Conservation (phyloP, 2,113 vertebrate genomes). For the Tachysurus vachellii region DNA sequence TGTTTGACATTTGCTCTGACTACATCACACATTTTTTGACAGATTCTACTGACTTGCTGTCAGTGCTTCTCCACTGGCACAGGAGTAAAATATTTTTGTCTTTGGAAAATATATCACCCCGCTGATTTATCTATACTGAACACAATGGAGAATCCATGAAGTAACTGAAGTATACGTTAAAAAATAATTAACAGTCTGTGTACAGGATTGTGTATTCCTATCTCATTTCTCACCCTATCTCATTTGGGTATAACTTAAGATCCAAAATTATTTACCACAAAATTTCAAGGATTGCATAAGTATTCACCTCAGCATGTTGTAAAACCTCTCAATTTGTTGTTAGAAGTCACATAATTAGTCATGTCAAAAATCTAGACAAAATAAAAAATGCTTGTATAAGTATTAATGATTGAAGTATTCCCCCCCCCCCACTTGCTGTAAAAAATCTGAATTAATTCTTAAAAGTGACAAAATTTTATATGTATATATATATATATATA, state of each 20-base stretch:
- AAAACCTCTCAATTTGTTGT: background rate
- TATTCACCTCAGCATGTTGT: background rate
- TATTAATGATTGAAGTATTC: no score
- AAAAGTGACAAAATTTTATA: no score
- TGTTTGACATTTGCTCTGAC: background rate
- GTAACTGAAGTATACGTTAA: background rate
- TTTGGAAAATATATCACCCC: background rate
- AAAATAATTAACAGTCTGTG: background rate
- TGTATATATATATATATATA: no score
- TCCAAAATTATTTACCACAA: background rate
- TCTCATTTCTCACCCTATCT: no score
- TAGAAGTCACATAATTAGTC: background rate
- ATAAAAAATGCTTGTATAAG: no score
- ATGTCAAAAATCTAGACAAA: no score
- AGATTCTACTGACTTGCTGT: background rate
- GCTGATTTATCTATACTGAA: background rate
- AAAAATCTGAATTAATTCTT: no score
- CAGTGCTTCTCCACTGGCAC: background rate
- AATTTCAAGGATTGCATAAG: background rate
- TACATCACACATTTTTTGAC: background rate
- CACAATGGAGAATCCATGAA: background rate
- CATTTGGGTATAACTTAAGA: background rate
- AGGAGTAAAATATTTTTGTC: background rate
- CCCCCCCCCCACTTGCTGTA: no score
- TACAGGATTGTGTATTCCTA: background rate